These are phyloP conservation scores for Zeus faber DNA, from an alignment of 2,113 vertebrate species.

Conservation along the genomic window DNA sequence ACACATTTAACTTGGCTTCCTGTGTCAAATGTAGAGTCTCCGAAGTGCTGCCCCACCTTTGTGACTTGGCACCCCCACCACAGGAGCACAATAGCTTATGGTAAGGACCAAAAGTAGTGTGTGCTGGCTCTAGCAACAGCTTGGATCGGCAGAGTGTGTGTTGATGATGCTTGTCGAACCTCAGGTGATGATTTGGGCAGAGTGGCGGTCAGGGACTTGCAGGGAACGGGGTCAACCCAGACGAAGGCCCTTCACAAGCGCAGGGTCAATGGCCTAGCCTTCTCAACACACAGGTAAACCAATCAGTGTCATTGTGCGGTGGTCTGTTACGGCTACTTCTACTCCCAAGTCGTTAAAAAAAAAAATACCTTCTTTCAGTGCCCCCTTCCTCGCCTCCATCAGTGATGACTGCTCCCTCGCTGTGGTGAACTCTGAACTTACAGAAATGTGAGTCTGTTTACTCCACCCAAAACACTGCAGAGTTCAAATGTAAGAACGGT, in stretches of 20 bases:
- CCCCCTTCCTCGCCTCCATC: conserved; percentile 84
- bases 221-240: conserved; percentile 66
- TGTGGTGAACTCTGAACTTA: conserved; percentile 82
- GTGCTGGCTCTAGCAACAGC: no score
- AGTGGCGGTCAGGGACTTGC: conserved; percentile 83
- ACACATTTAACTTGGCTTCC: not conserved
- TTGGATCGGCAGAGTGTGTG: not conserved
- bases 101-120: conserved; percentile 80
- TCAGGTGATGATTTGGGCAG: conserved; percentile 88
- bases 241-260: conserved; percentile 76
- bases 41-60: conserved; percentile 79
- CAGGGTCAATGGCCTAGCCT: conserved; percentile 79
- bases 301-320: not conserved
- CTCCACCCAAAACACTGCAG: not conserved
- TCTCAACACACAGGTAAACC: conserved; percentile 86
- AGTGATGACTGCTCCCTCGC: conserved; percentile 91
- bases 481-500: not conserved
- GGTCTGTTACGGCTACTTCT: not conserved
- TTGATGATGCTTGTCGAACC: not conserved
- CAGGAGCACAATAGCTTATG: conserved; percentile 83
- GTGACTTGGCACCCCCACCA: conserved; percentile 89
- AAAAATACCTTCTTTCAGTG: conserved; percentile 57
- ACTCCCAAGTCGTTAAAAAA: not conserved
- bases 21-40: conserved; percentile 72
- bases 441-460: conserved; percentile 82